Percentiles rank a stretch among this genome's conserved stretches.
Evolutionary conservation across 2,113 vertebrate species (phyloP).

Genomic region (Clarias batrachus): DNA sequence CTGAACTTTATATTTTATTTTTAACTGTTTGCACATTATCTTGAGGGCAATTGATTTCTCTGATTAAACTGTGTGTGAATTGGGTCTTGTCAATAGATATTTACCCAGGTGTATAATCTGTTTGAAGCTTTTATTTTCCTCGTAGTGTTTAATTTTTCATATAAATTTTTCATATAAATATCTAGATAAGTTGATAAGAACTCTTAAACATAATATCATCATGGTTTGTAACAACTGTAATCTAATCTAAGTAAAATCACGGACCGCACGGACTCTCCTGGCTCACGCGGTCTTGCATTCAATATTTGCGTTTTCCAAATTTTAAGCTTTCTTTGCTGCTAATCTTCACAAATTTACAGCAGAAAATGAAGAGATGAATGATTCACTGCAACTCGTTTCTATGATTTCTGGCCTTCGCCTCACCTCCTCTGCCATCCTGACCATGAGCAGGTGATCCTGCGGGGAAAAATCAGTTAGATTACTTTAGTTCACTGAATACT

Average conservation of each 20-base stretch:
- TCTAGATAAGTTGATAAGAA: not conserved
- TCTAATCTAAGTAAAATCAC: no score
- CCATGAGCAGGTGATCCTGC: constrained; percentile 58
- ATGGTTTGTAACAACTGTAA: not conserved
- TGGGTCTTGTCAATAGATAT: not conserved
- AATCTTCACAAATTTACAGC: no score
- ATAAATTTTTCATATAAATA: not conserved
- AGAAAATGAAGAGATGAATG: no score
- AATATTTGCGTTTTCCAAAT: no score
- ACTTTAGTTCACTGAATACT: not conserved
- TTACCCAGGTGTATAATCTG: not conserved
- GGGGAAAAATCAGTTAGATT: not conserved
- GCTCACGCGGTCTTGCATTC: no score
- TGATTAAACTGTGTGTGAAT: not conserved
- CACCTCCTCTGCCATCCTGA: constrained; percentile 76
- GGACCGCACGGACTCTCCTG: no score
- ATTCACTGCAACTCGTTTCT: not conserved
- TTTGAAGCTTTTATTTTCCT: not conserved
- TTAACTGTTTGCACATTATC: no score
- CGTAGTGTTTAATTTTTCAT: not conserved
- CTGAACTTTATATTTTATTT: not conserved
- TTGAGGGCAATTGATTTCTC: not conserved
- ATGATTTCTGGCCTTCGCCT: constrained; percentile 65
- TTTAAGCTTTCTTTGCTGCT: no score
- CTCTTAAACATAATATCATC: no score